Evolutionary conservation across 2,888 invertebrate species (phyloP).

Genomic region (Crepidodera aurea): DNA sequence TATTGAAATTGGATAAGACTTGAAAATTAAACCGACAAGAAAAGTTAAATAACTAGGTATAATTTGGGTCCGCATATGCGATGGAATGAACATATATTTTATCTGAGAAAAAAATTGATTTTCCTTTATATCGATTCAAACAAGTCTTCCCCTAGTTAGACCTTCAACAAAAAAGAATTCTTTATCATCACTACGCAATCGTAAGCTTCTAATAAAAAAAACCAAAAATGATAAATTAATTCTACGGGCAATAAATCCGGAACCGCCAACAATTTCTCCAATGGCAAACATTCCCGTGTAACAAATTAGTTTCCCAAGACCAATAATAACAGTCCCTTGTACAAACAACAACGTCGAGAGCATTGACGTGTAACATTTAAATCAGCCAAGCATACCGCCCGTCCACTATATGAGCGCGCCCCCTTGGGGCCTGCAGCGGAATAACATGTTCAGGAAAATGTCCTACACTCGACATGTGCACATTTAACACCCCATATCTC

Average conservation of each 20-base stretch:
- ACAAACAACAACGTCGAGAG: conserved; percentile 41
- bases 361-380: conserved; percentile 53
- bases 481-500: conserved; percentile 53
- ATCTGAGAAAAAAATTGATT: too few relatives aligned
- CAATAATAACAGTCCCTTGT: conserved; percentile 20
- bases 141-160: too few relatives aligned
- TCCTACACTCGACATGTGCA: conserved; percentile 48
- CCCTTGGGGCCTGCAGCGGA: conserved; percentile 49
- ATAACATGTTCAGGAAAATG: conserved; percentile 53
- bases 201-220: too few relatives aligned
- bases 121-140: too few relatives aligned
- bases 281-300: conserved; percentile 2
- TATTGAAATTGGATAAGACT: too few relatives aligned
- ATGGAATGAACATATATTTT: too few relatives aligned
- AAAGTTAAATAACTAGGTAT: too few relatives aligned
- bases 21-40: too few relatives aligned
- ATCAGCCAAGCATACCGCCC: conserved; percentile 46
- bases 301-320: conserved; percentile 21
- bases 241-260: not conserved
- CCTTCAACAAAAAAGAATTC: too few relatives aligned
- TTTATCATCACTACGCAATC: too few relatives aligned
- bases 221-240: too few relatives aligned
- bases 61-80: too few relatives aligned
- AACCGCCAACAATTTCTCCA: conserved; percentile 1
- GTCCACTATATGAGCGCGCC: conserved; percentile 38